These are phyloP conservation scores for Nesogale talazaci DNA, from an alignment of 2,113 vertebrate species.

Conservation along the genomic window DNA sequence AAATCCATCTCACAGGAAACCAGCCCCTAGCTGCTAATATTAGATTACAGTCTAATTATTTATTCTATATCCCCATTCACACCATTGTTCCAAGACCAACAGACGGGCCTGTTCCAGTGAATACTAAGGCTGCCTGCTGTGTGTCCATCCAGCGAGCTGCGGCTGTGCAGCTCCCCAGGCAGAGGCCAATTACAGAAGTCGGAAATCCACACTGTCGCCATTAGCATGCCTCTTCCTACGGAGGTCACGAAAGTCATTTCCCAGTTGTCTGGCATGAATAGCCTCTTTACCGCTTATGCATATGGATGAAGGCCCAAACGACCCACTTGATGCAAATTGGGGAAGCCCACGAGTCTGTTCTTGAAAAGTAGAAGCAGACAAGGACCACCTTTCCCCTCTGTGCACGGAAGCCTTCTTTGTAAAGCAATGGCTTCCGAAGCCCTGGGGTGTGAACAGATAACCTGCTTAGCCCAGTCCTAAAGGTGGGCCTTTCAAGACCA, in stretches of 20 bases:
- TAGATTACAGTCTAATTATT: slow-evolving; percentile 82
- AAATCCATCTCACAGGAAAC: slow-evolving; percentile 71
- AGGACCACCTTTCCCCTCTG: slow-evolving; percentile 5
- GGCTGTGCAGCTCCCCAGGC: not conserved
- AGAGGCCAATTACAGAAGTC: slow-evolving; percentile 66
- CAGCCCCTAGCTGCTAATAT: slow-evolving; percentile 73
- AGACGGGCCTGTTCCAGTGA: slow-evolving; percentile 74
- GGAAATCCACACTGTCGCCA: slow-evolving; percentile 73
- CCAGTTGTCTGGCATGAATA: slow-evolving; percentile 62
- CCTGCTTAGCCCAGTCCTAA: not conserved
- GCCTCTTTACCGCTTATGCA: slow-evolving; percentile 53
- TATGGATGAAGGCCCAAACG: slow-evolving; percentile 49
- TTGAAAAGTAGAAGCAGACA: slow-evolving; percentile 30
- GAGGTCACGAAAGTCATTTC: slow-evolving; percentile 55
- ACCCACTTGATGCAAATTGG: slow-evolving; percentile 34
- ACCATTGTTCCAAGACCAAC: slow-evolving; percentile 79
- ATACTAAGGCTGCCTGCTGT: slow-evolving; percentile 70
- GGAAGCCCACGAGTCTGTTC: slow-evolving; percentile 23
- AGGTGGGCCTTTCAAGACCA: not conserved
- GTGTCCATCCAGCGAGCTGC: slow-evolving; percentile 78
- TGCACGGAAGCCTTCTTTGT: not conserved
- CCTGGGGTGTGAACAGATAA: not conserved
- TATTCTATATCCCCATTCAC: slow-evolving; percentile 77
- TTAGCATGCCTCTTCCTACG: slow-evolving; percentile 52
- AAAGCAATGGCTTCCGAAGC: slow-evolving; percentile 27